Evolutionary conservation across 2,113 vertebrate species (phyloP).

Genomic region (Zootoca vivipara): DNA sequence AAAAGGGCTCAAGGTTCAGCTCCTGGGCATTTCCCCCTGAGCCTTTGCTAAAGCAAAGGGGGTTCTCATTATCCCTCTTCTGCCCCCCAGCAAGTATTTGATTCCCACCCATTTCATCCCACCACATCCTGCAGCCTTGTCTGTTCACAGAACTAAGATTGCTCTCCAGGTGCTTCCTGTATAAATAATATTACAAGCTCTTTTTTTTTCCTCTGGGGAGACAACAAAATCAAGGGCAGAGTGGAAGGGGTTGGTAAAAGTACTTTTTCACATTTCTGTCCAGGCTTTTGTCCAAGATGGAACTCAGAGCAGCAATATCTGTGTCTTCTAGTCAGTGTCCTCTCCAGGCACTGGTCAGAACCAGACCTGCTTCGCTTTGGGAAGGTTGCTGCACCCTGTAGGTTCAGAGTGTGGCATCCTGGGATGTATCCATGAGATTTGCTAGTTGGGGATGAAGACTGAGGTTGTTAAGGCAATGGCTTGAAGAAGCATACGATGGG

Average conservation of each 20-base stretch:
- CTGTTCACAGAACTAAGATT: not conserved
- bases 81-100: not conserved
- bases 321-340: not conserved
- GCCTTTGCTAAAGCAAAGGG: not conserved
- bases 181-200: not conserved
- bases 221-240: not conserved
- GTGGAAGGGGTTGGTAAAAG: not conserved
- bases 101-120: not conserved
- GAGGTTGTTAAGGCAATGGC: too few relatives aligned
- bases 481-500: too few relatives aligned
- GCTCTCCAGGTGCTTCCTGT: not conserved
- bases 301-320: too few relatives aligned
- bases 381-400: not conserved
- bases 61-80: not conserved
- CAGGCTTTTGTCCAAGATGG: not conserved
- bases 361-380: not conserved
- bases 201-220: not conserved
- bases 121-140: not conserved
- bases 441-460: too few relatives aligned
- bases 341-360: not conserved
- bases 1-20: not conserved
- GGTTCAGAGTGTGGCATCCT: not conserved
- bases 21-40: not conserved
- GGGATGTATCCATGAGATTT: too few relatives aligned
- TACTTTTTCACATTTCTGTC: too few relatives aligned